Base-by-base conservation (phyloP, 1,140 invertebrate genomes). In the Zaprionus capensis region DNA sequence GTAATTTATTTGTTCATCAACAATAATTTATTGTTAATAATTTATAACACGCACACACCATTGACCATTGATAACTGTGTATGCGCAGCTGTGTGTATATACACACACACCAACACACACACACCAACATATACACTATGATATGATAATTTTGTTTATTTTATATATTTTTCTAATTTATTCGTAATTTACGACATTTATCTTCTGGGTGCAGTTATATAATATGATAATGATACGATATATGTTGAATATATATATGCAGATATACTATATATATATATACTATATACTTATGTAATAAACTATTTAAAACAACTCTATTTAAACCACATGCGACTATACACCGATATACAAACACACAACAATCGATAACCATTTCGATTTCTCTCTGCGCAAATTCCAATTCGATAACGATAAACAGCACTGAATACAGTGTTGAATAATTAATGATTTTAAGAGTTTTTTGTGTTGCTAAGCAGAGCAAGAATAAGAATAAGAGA, bases 41-140 rank as follows among this genome's bases (percentile, higher is more conserved):
- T 86, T 86, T 86, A 86, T 86, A 77, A 76, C 20, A 71, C 28
- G 36, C 26, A 59, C 28, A 79, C 53, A 82, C 73, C 66, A 69
- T 76, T 86, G 82, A 86, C 82, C 82, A 91, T 91, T 91, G 81
- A 91, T 90, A 91, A 79, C 86, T 91, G 82, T 91, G 87, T 91
- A 80, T 80, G 79, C 83, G 64, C 81, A 71, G 76, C 77, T 74
- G 28, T 57, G 64, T 41, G 62, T 67, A 66, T 62, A 74, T 51
- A 66, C 36, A 38, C 11, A 38, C 41, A 46, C 38, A 44, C 41
- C 26, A 1, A 44, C 41, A n/a, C 41, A n/a, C 6, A 44, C 41
- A 46, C 41, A 46, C 41, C 31, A 34, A 44, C 41, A 17, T n/a
- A 44, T n/a, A 46, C n/a, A 46, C 41, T 46, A 78, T 63, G 55